Base-by-base conservation (phyloP, 2,888 invertebrate genomes). In the Amphipoea oculea region DNA sequence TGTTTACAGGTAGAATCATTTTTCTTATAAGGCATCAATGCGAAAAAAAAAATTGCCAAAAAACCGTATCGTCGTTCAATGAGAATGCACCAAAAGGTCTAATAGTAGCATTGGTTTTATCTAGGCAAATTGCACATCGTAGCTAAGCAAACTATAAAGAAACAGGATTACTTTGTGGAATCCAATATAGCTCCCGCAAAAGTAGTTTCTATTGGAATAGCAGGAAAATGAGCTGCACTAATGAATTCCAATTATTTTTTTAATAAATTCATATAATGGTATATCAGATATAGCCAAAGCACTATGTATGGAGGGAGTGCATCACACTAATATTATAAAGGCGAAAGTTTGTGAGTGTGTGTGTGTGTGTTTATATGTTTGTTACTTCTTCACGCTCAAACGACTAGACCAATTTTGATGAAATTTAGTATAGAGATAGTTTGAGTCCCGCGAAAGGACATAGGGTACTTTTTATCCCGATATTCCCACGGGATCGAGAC, bases 181-280 rank as follows among this genome's bases (percentile, higher is more conserved):
- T 74, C 42, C 12, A 62, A 76, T 67, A 67, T 29, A 70, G 51
- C 36, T 11, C 12, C 36, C 14, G 20, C 23, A 54, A 71, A n/a
- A 20, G 36, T 36, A 29, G 17, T 42, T 65, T 57, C 5, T 65
- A 74, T 54, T 67, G 23, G 40, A 45, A 60, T 20, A 51, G 36
- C 6, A 36, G 20, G 29, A 40, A 79, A 84, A 73, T 70, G 23
- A 62, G 36, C 40, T 62, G 73, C 17, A 70, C 29, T 66, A 67
- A 62, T 73, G 69, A 73, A 70, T 60, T 60, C 45, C 54, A 83
- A 78, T 78, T 70, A 78, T 67, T 62, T 70, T 36, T 84, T 73
- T 11, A 78, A 54, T 65, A 71, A 48, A 20, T 84, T 63, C 7
- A 36, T 67, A 60, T 20, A 17, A 42, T 71, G 4, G 4, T 65